Percentiles rank a stretch among this genome's conserved stretches.
phyloP scores from a whole-genome alignment of 2,888 invertebrate genomes.

The Aporophyla lueneburgensis region DNA sequence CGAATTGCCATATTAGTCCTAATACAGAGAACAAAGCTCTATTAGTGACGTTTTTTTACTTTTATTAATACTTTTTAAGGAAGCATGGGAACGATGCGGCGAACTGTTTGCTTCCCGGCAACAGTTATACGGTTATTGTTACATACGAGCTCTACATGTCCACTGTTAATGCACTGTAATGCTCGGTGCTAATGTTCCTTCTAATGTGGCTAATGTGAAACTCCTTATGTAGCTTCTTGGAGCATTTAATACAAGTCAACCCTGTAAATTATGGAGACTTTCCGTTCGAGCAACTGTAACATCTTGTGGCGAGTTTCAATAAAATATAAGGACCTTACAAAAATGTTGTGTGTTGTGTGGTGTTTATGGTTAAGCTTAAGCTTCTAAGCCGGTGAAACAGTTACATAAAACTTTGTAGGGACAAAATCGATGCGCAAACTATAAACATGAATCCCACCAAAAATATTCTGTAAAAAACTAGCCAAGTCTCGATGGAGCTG shows the following conservation, averaged over 20 bases:
- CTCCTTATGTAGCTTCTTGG: slow-evolving; percentile 41
- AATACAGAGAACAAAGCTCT: slow-evolving; percentile 23
- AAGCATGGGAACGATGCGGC: slow-evolving; percentile 34
- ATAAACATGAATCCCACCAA: too few species aligned
- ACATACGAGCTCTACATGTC: slow-evolving; percentile 56
- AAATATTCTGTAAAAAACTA: too few species aligned
- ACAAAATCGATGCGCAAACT: neutral
- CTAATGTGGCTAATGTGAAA: slow-evolving; percentile 53
- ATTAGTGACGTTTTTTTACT: slow-evolving; percentile 33
- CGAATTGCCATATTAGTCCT: slow-evolving; percentile 4
- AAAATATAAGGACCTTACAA: slow-evolving; percentile 20
- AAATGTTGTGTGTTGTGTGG: slow-evolving; percentile 4
- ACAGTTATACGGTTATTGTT: slow-evolving; percentile 55
- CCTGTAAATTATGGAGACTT: slow-evolving; percentile 16
- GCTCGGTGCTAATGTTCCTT: slow-evolving; percentile 49
- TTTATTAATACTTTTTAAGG: slow-evolving; percentile 52
- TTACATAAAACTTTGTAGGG: neutral
- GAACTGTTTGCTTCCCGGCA: slow-evolving; percentile 38
- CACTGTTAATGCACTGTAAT: slow-evolving; percentile 56
- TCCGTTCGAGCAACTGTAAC: slow-evolving; percentile 10
- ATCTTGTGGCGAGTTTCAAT: slow-evolving; percentile 19
- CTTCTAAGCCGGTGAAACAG: neutral
- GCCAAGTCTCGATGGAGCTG: too few species aligned
- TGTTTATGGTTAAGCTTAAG: neutral
- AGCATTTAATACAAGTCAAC: slow-evolving; percentile 44